Conservation (phyloP, 1,140 invertebrate genomes). For the Ceratina japonica region DNA sequence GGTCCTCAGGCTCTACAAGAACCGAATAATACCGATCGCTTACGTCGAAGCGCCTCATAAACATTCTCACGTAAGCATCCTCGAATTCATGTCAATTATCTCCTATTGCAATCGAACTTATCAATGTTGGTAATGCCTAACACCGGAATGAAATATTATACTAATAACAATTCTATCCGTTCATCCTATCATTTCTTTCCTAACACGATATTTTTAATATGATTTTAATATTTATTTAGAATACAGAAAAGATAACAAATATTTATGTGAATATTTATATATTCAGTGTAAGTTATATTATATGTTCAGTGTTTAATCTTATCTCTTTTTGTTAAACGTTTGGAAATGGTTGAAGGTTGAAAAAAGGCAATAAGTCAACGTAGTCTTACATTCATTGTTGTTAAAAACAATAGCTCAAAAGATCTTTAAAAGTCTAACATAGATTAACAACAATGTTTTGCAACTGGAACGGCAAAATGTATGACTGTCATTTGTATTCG, state of each 20-base stretch:
- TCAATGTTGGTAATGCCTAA: no score
- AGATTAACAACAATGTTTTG: not conserved
- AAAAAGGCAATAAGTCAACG: not conserved
- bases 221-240: not conserved
- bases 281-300: no score
- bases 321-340: not conserved
- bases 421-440: not conserved
- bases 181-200: not conserved
- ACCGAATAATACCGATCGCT: constrained; percentile 89
- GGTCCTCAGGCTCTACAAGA: constrained; percentile 92
- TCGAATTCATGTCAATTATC: no score
- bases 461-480: not conserved
- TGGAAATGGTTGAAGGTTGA: no score
- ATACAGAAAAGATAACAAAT: not conserved
- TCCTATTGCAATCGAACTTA: no score
- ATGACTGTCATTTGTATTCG: not conserved
- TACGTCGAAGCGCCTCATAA: constrained; percentile 85
- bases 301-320: not conserved
- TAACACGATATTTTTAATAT: not conserved
- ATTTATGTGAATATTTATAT: not conserved
- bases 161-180: no score
- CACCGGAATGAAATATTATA: no score
- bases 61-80: constrained; percentile 75
- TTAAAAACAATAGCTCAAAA: not conserved
- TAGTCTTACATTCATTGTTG: not conserved